Base-by-base conservation (phyloP, 2,888 invertebrate genomes). In the Hirtodrosophila duncani region DNA sequence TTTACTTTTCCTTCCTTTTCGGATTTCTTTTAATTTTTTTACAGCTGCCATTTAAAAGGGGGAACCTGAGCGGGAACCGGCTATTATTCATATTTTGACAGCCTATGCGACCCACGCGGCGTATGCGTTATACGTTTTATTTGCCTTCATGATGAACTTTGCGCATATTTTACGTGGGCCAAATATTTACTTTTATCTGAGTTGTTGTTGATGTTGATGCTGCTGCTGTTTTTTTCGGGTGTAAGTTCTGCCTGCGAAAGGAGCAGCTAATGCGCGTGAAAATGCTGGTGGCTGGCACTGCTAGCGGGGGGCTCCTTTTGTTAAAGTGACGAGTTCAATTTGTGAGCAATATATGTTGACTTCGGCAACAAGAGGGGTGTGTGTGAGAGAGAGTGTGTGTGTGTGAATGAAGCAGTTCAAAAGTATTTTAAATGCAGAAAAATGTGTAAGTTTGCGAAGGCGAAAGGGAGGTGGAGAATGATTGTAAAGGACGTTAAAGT, bases 51-150 rank as follows among this genome's bases (percentile, higher is more conserved):
- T 74, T 69, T 44, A 53, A 53, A 64, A 43, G 26, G 2, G 9
- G 14, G 14, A 9, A 23, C 0, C 3, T 18, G 30, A 29, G 33
- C 26, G 37, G 57, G 29, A 17, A 20, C 16, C 37, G 31, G 39
- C 52, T 55, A 81, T 72, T 72, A 75, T 59, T 72, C 71, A 72
- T 81, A 74, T 81, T 59, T 72, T 72, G 72, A 80, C 81, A 77
- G 68, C 48, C 59, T 43, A 31, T 57, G 45, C 38, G 37, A 56
- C 63, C 78, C 58, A 80, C 69, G 59, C 51, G 37, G 61, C 63
- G 74, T 72, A 77, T 77, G 61, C 81, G 63, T 72, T 72, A 77
- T 77, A 59, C 81, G 63, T 72, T 66, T 67, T 63, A 77, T 72
- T 77, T 79, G 59, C 68, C 64, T 75, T 79, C 50, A 64, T 57